Percentiles rank a stretch among this genome's conserved stretches.
phyloP scores from a whole-genome alignment of 2,113 vertebrate species.

The Brachionichthys hirsutus region DNA sequence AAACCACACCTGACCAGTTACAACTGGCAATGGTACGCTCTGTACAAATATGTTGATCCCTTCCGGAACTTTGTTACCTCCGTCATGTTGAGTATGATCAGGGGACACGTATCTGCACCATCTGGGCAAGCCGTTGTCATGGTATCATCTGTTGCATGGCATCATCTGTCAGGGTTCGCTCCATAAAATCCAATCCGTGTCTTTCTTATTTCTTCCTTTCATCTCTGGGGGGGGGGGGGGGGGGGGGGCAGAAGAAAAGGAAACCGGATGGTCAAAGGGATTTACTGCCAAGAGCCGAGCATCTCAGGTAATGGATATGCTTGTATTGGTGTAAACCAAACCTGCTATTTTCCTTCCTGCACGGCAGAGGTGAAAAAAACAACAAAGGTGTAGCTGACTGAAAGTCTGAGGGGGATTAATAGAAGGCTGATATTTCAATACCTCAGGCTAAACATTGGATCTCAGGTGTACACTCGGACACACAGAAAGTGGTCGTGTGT shows the following conservation, averaged over 20 bases:
- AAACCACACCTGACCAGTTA: too few relatives aligned
- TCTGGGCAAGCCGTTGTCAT: too few relatives aligned
- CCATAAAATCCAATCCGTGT: slow-evolving; percentile 13
- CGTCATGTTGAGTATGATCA: too few relatives aligned
- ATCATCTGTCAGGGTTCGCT: slow-evolving; percentile 16
- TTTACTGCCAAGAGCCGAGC: slow-evolving; percentile 72
- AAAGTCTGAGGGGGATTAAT: slow-evolving; percentile 65
- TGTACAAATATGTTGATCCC: too few relatives aligned
- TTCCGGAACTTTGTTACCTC: too few relatives aligned
- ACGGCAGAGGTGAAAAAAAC: slow-evolving; percentile 60
- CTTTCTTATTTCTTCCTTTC: slow-evolving; percentile 31
- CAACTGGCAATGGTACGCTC: too few relatives aligned
- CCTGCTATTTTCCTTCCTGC: slow-evolving; percentile 64
- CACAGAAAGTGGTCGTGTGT: slow-evolving; percentile 26
- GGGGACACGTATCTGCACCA: too few relatives aligned
- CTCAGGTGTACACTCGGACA: slow-evolving; percentile 51
- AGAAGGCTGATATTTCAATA: slow-evolving; percentile 63
- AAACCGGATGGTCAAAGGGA: slow-evolving; percentile 72
- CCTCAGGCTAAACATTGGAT: slow-evolving; percentile 61
- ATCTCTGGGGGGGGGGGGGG: slow-evolving; percentile 28
- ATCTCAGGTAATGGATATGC: slow-evolving; percentile 80
- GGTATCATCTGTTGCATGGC: not conserved
- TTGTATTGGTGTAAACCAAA: slow-evolving; percentile 72
- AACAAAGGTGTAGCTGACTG: slow-evolving; percentile 68
- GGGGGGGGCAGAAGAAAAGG: slow-evolving; percentile 42